These are phyloP conservation scores for Tinamus major DNA, from an alignment of 2,797 vertebrate species.

Conservation along the genomic window DNA sequence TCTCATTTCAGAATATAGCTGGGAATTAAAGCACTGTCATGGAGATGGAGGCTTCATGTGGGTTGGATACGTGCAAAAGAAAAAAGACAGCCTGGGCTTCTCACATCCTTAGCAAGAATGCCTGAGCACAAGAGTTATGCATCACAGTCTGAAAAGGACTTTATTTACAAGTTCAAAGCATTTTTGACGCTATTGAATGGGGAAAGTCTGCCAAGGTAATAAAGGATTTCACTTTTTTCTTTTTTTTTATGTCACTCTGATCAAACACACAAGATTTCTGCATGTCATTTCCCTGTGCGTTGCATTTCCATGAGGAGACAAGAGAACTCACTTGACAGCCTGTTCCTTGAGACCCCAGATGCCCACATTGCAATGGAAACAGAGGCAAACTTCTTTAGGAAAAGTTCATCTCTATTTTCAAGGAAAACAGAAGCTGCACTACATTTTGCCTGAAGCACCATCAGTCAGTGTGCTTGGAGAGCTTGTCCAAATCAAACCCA, in stretches of 20 bases:
- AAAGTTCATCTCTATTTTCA: neutral
- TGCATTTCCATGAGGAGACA: neutral
- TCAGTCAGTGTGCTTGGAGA: neutral
- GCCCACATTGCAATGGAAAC: neutral
- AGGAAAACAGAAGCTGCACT: neutral
- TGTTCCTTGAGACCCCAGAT: neutral
- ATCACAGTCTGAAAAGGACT: neutral
- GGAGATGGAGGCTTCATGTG: neutral
- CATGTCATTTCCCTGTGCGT: neutral
- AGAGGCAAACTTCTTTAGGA: neutral
- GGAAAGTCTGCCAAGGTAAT: neutral
- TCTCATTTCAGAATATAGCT: neutral
- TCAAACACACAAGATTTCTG: neutral
- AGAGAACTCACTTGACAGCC: neutral
- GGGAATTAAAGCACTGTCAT: neutral
- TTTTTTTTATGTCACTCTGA: neutral
- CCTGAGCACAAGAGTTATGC: accelerated
- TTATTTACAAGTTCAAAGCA: neutral
- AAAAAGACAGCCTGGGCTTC: neutral
- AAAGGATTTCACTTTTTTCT: neutral
- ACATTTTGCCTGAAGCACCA: neutral
- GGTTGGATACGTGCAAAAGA: neutral
- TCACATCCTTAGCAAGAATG: neutral
- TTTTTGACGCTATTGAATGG: neutral
- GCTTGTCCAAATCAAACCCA: neutral